Evolutionary conservation across 2,113 vertebrate genomes (phyloP).

Genomic region (Poeciliopsis prolifica): DNA sequence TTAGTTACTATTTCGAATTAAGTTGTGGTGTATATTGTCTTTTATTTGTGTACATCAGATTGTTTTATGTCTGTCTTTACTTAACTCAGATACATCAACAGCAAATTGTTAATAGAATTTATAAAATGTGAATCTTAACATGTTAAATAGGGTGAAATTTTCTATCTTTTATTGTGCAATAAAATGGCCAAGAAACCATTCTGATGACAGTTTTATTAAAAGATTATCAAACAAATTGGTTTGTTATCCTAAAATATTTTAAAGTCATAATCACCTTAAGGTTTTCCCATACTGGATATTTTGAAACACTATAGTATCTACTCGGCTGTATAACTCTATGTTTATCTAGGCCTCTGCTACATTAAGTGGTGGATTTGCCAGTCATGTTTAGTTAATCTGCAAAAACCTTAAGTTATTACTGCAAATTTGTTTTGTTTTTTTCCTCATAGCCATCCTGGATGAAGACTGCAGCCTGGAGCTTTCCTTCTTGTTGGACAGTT

Average conservation of each 20-base stretch:
- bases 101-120: not conserved
- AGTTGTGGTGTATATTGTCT: not conserved
- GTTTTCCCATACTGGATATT: not conserved
- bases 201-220: not conserved
- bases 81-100: not conserved
- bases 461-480: conserved; percentile 89
- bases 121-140: not conserved
- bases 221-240: not conserved
- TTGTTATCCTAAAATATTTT: not conserved
- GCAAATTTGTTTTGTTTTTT: conserved; percentile 7
- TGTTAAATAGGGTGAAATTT: not conserved
- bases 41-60: not conserved
- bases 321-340: not conserved
- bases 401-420: not conserved
- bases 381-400: not conserved
- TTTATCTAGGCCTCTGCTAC: not conserved
- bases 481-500: conserved; percentile 90
- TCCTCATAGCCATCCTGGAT: conserved; percentile 77
- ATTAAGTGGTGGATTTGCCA: not conserved
- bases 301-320: not conserved
- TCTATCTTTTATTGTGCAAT: not conserved
- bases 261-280: not conserved
- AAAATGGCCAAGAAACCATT: not conserved
- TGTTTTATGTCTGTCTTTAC: not conserved
- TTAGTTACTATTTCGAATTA: not conserved